Base-by-base conservation (phyloP, 2,113 vertebrate species). In the Rhabdornis inornatus region DNA sequence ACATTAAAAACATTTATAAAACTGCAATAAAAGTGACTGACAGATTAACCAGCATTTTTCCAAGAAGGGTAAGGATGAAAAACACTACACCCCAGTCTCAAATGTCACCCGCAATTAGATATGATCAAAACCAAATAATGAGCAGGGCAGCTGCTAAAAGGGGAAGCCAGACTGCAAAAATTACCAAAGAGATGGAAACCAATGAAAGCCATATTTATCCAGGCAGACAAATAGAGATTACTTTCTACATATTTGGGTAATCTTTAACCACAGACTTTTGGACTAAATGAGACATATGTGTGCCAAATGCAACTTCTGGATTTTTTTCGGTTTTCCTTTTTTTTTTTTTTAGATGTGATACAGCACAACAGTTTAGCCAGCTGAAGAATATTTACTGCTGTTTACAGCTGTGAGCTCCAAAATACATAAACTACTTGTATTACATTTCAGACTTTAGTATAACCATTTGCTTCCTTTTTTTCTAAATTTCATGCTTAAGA, bases 81-180 rank as follows among this genome's bases (percentile, higher is more conserved):
- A 89, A 37, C 17, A 60, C 69, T 92, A 74, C 92, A 78, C 56
- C 87, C 90, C 35, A 8, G 78, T 78, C 84, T 27, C 53, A 14
- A 94, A 93, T 83, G 85, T 91, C 94, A 92, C 68, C 91, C 5
- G 1, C 92, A 95, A 90, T 96, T 96, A 96, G 81, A 64, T 65
- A 87, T 35, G 93, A 96, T 91, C 95, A 94, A 96, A 92, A 95
- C 92, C 91, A 95, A 96, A 94, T 92, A 95, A 95, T 60, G 78
- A 97, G 60, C 87, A 96, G 94, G 92, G 86, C 93, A 82, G 81
- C 75, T 66, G 94, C 91, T 93, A 86, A 81, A 89, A 92, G 83
- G 75, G 83, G 77, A 95, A 96, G 85, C 72, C 83, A 94, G 90
- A 84, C 84, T 77, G 66, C 64, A 95, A 53, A 82, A 95, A 87